A percentile compares a stretch with the other conserved stretches of the same genome.
Conservation (phyloP, 2,888 invertebrate genomes). For the Epirrhoe alternata region DNA sequence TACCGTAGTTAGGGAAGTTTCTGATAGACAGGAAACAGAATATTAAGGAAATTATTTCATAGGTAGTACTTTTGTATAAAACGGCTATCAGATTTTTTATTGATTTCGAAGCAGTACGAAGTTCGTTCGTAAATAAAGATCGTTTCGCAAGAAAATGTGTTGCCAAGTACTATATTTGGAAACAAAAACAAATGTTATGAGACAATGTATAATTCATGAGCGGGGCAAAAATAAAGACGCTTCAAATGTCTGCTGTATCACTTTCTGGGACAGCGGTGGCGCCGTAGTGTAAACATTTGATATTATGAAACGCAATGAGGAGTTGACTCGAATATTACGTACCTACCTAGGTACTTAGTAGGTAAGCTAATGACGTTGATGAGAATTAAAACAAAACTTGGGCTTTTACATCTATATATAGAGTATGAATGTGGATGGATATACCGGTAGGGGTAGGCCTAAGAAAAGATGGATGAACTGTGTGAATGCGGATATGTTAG, state of each 20-base stretch:
- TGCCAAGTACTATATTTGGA: neutral
- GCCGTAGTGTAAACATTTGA: conserved; percentile 52
- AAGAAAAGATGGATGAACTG: no score
- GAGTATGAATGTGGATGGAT: no score
- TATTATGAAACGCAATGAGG: conserved; percentile 43
- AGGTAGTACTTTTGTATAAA: no score
- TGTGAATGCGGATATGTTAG: no score
- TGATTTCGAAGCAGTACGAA: neutral
- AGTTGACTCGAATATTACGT: conserved; percentile 35
- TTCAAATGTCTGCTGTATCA: conserved; percentile 47
- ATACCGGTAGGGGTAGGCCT: no score
- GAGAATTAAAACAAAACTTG: neutral
- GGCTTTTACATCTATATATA: no score
- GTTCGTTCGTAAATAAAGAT: no score
- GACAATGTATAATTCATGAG: conserved; percentile 49
- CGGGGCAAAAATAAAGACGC: conserved; percentile 49
- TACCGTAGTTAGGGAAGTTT: no score
- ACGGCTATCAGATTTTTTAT: neutral
- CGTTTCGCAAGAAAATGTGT: neutral
- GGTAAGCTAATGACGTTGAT: neutral
- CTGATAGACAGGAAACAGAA: no score
- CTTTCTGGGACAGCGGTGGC: conserved; percentile 48
- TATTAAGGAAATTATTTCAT: no score
- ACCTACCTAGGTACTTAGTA: neutral
- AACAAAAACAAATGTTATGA: conserved; percentile 4